A percentile compares a stretch with the other conserved stretches of the same genome.
Conservation (phyloP, 2,888 invertebrate species). For the Troides oblongomaculatus region DNA sequence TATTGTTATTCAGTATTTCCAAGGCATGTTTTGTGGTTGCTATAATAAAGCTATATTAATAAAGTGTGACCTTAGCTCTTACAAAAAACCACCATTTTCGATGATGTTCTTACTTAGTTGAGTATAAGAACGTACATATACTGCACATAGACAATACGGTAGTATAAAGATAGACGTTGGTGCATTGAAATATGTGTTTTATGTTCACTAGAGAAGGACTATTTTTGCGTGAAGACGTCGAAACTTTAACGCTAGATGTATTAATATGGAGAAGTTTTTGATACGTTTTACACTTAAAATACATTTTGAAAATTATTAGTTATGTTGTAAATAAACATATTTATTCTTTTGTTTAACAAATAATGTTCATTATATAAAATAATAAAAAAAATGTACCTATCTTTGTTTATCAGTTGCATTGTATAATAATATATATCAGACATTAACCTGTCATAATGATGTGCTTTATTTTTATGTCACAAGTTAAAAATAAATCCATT, state of each 20-base stretch:
- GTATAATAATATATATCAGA: conserved; percentile 13
- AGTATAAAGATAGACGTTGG: conserved; percentile 40
- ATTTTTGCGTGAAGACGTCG: conserved; percentile 42
- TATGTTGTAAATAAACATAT: neutral
- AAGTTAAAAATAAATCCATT: neutral
- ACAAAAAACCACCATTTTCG: conserved; percentile 34
- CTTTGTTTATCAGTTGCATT: conserved; percentile 18
- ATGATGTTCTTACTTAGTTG: conserved; percentile 47
- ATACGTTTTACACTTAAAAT: conserved; percentile 35
- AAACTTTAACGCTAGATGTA: conserved; percentile 49
- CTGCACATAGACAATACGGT: conserved; percentile 48
- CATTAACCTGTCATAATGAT: conserved; percentile 17
- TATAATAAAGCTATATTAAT: conserved; percentile 23
- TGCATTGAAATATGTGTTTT: conserved; percentile 52
- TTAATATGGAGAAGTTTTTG: conserved; percentile 47
- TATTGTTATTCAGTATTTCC: conserved; percentile 45
- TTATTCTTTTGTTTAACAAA: neutral
- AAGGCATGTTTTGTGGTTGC: conserved; percentile 37
- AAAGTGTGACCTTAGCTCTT: conserved; percentile 42
- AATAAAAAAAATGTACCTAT: neutral
- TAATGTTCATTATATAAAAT: neutral
- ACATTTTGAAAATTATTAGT: neutral
- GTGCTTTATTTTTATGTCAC: conserved; percentile 2
- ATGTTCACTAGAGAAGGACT: conserved; percentile 45
- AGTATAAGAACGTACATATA: conserved; percentile 59